Conservation (phyloP, 2,113 vertebrate genomes). For the Nyctibius bracteatus region DNA sequence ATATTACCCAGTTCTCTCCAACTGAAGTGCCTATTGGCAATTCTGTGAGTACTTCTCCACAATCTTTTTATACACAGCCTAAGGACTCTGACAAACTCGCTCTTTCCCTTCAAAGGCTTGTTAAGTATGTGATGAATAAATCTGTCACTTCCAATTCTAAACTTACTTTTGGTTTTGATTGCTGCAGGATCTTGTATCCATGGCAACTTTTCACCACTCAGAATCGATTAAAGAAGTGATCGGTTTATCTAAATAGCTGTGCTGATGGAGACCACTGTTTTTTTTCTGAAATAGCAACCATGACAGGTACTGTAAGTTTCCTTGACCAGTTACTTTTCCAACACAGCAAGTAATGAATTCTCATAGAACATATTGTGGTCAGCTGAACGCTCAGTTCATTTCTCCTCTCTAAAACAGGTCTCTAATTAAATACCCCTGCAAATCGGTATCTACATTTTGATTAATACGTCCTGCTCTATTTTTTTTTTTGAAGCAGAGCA, state of each 20-base stretch:
- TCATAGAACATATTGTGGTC: neutral
- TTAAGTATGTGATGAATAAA: constrained; percentile 82
- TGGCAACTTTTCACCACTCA: constrained; percentile 79
- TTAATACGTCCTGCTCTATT: neutral
- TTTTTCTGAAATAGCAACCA: constrained; percentile 59
- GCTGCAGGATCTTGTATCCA: constrained; percentile 75
- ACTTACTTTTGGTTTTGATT: constrained; percentile 76
- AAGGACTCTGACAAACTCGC: constrained; percentile 71
- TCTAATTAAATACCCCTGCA: constrained; percentile 35
- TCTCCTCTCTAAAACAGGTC: neutral
- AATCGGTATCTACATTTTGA: constrained; percentile 21
- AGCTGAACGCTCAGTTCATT: neutral
- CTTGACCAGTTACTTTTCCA: constrained; percentile 46
- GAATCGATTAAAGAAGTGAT: constrained; percentile 76
- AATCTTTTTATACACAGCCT: constrained; percentile 73
- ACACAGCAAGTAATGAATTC: constrained; percentile 14
- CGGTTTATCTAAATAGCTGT: constrained; percentile 66
- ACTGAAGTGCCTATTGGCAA: constrained; percentile 67
- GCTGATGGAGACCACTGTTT: constrained; percentile 68
- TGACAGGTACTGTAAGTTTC: constrained; percentile 51
- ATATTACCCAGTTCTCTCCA: constrained; percentile 46
- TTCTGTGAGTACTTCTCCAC: constrained; percentile 64
- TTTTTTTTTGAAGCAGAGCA: neutral
- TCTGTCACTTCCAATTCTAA: constrained; percentile 81
- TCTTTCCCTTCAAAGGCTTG: constrained; percentile 76